Base-by-base conservation (phyloP, 2,797 vertebrate genomes). In the Xerus rutilus region DNA sequence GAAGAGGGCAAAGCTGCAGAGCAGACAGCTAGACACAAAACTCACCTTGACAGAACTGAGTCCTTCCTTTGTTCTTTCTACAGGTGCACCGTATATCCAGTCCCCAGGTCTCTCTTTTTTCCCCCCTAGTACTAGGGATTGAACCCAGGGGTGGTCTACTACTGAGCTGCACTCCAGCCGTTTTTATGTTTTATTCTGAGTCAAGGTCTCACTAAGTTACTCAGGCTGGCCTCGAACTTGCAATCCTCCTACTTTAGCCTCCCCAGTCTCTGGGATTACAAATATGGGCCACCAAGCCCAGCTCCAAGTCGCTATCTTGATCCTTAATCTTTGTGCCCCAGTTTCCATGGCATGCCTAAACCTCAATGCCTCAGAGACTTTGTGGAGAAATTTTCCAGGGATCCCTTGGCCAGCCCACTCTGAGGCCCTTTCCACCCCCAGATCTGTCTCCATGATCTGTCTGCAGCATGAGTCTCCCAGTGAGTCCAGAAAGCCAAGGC, bases 1-100 rank as follows among this genome's bases (percentile, higher is more conserved):
- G 1, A 64, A 4, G 18, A 39, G 2, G 59, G 17, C 13, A 23
- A 70, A 54, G n/a, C 21, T 84, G 17, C 15, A 83, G 52, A 39
- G 17, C 35, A 32, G 47, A 59, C 8, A 32, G 59, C 23, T 62
- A 8, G 45, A 43, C n/a, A 52, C 82, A 13, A 54, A 52, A 49
- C 3, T 1, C 18, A 7, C n/a, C 49, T n/a, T 67, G 3, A 7
- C 4, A 14, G 14, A 49, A 39, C 0, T 3, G 32, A 15, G 30
- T 0, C 25, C 0, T 39, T 87, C 13, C 39, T 77, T 64, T 57
- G 18, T 73, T 49, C 45, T 39, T 77, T 23, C 65, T 45, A 14
- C 7, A n/a, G 9, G 0, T 15, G 23, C 32, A 43, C 17, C 13
- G 25, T 3, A 5, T 35, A 23, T 21, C 35, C 35, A 28, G 25